Conservation (phyloP, 2,888 invertebrate species). For the Chorisops tibialis region DNA sequence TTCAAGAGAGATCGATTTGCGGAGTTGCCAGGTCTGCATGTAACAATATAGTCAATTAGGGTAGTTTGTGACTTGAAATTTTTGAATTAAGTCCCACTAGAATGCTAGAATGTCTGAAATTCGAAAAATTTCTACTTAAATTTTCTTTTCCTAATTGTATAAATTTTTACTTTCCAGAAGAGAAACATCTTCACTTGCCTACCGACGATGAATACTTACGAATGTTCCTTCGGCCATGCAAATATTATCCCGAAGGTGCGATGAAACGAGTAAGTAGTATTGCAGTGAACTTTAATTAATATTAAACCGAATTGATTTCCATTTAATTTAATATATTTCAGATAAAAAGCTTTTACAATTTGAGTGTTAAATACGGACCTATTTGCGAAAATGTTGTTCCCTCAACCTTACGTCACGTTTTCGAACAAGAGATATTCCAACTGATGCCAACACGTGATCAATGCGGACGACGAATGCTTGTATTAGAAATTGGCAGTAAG, state of each 20-base stretch:
- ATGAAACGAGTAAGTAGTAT: slow-evolving; percentile 63
- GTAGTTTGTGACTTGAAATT: no score
- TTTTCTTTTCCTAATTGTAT: background rate
- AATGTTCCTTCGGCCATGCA: slow-evolving; percentile 80
- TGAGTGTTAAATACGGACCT: slow-evolving; percentile 61
- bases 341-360: slow-evolving; percentile 72
- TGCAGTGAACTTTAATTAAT: background rate
- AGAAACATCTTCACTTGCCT: slow-evolving; percentile 61
- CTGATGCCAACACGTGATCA: slow-evolving; percentile 68
- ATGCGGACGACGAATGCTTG: slow-evolving; percentile 65
- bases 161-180: slow-evolving; percentile 56
- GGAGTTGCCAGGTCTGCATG: no score
- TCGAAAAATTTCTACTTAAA: background rate
- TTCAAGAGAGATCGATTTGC: no score
- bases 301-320: slow-evolving; percentile 2
- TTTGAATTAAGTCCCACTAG: no score
- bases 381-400: slow-evolving; percentile 64
- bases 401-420: slow-evolving; percentile 59
- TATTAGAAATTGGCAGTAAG: slow-evolving; percentile 70
- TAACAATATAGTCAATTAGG: no score
- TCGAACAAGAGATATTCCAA: slow-evolving; percentile 63
- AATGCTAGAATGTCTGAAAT: background rate
- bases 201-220: slow-evolving; percentile 69
- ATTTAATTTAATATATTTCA: slow-evolving; percentile 44
- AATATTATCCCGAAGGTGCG: slow-evolving; percentile 80